Evolutionary conservation across 2,888 invertebrate genomes (phyloP), one percentile per base, ranked within the genome.

Genomic region (Entomobrya multifasciata): DNA sequence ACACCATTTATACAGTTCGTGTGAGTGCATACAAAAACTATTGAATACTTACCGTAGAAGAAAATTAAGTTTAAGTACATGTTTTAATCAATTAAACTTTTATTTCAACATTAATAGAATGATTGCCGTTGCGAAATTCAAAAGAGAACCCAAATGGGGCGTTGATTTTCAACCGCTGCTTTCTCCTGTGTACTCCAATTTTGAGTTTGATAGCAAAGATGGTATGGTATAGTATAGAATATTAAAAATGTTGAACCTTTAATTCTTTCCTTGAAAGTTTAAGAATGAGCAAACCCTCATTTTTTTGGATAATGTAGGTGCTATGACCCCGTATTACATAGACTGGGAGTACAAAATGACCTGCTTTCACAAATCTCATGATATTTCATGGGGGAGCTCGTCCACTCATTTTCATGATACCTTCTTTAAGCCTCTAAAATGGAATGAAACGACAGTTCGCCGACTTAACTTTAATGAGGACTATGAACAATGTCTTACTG

Each of bases 1-100:
- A 60, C 60, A 15, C 60, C 82, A 5, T 82, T 57, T n/a, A 5
- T 82, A 25, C 82, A 82, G 25, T 82, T 82, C 30, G 17, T 82
- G 82, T 74, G 20, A 41, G 60, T 27, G 1, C 8, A 25, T 15
- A 27, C 27, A n/a, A n/a, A n/a, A n/a, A n/a, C n/a, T n/a, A n/a
- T n/a, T n/a, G n/a, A n/a, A n/a, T n/a, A n/a, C n/a, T n/a, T n/a
- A n/a, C n/a, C n/a, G n/a, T n/a, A n/a, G n/a, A n/a, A 11, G n/a
- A n/a, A n/a, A n/a, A n/a, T n/a, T n/a, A n/a, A n/a, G n/a, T n/a
- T n/a, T n/a, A n/a, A n/a, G n/a, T n/a, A n/a, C n/a, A n/a, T n/a
- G n/a, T n/a, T n/a, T n/a, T n/a, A n/a, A n/a, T n/a, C n/a, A n/a
- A n/a, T n/a, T n/a, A n/a, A n/a, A 15, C 15, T 25, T 27, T 27